A percentile compares a stretch with the other conserved stretches of the same genome.
These are phyloP conservation scores for Spongia lamella DNA, from an alignment of 37 sponge, comb jelly and placozoan species.

Conservation along the genomic window DNA sequence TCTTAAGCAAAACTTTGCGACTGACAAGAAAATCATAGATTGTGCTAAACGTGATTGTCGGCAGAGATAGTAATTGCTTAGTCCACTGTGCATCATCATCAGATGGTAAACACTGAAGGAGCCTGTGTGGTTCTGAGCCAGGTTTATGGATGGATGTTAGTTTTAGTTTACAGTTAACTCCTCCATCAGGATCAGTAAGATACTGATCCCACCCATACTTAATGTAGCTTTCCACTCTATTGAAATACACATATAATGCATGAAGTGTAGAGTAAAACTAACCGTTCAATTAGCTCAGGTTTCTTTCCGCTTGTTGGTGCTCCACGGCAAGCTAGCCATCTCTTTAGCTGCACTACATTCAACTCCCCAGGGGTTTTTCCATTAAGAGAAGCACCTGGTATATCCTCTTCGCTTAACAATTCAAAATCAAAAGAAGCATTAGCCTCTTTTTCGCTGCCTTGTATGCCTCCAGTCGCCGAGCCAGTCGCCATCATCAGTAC, in stretches of 20 bases:
- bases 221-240: conserved; percentile 13
- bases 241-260: background rate
- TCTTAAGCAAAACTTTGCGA: too few species aligned
- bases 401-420: conserved; percentile 18
- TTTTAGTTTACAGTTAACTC: conserved; percentile 7
- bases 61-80: too few species aligned
- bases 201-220: conserved; percentile 6
- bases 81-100: too few species aligned
- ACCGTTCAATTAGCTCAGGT: conserved; percentile 14
- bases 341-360: conserved; percentile 7
- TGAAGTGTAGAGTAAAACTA: background rate
- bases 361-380: conserved; percentile 6
- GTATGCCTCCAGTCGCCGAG: too few species aligned
- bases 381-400: background rate
- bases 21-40: too few species aligned
- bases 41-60: too few species aligned
- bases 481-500: too few species aligned
- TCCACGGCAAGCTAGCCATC: conserved; percentile 16
- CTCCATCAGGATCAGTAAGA: conserved; percentile 18
- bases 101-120: too few species aligned
- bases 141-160: conserved; percentile 7
- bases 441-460: too few species aligned
- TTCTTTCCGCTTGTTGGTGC: conserved; percentile 7
- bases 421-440: too few species aligned
- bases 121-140: conserved; percentile 13